A percentile compares a stretch with the other conserved stretches of the same genome.
phyloP scores from a whole-genome alignment of 2,113 vertebrate genomes.

The Lagopus leucura region DNA sequence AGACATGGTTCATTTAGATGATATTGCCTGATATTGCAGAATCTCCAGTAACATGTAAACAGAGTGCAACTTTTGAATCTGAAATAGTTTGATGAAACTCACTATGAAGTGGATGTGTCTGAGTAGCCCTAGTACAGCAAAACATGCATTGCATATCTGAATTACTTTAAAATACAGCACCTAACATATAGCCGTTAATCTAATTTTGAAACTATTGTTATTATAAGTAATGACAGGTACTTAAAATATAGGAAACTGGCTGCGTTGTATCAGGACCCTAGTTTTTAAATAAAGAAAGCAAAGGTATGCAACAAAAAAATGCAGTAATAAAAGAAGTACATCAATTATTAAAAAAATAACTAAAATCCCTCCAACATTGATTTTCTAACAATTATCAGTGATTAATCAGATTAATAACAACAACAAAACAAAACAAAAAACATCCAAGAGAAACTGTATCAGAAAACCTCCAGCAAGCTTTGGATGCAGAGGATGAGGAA shows the following conservation, averaged over 20 bases:
- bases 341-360: not conserved
- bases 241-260: not conserved
- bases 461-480: not conserved
- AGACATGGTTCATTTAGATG: not conserved
- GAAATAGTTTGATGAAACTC: not conserved
- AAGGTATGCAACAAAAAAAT: not conserved
- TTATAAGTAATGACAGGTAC: not conserved
- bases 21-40: not conserved
- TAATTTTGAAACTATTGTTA: not conserved
- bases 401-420: not conserved
- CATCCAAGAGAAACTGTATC: not conserved
- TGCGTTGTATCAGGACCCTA: not conserved
- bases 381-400: not conserved
- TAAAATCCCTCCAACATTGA: not conserved
- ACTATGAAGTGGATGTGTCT: not conserved
- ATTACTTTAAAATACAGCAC: not conserved
- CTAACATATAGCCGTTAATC: not conserved
- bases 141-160: not conserved
- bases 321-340: not conserved
- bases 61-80: not conserved
- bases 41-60: not conserved
- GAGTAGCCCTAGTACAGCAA: not conserved
- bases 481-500: not conserved
- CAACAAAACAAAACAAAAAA: fast-evolving
- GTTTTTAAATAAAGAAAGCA: not conserved